Evolutionary conservation across 2,797 vertebrate species (phyloP), one percentile per base, ranked within the genome.

Genomic region (Naso thynnoides): DNA sequence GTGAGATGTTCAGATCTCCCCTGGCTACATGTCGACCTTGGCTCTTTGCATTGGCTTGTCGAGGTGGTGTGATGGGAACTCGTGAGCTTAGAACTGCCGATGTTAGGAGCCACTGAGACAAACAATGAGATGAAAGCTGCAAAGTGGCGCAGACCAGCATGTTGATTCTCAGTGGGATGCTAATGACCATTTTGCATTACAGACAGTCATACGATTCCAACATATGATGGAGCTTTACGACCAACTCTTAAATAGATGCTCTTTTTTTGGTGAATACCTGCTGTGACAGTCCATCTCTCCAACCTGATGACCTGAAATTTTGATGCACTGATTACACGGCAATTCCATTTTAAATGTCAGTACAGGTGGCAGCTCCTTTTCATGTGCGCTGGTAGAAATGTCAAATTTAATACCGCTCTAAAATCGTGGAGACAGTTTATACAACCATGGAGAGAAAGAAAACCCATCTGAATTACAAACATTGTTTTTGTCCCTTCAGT

Each of bases 311-410:
- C 64, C 45, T 62, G 38, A 59, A 69, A 31, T 23, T 19, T 9
- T 13, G 26, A 57, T 58, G 56, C 48, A 18, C 50, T 31, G 15
- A 76, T 77, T 44, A n/a, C n/a, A 54, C 26, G n/a, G 36, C 23
- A 26, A 68, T 61, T 79, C 56, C 7, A 39, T 64, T 78, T 39
- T 59, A 76, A 86, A 81, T 69, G 52, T 65, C 81, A 80, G 8
- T n/a, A 29, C 54, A 29, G 68, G 54, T 55, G 48, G 42, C 18
- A 11, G n/a, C 27, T 36, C 67, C 21, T 57, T 64, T 56, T 49
- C 23, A 62, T 6, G 63, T 48, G 29, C 18, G 44, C 59, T 24
- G 3, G 24, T 33, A 44, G 58, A 72, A 83, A 86, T 79, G 59
- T 80, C 55, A 74, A 8, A 76, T 78, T 67, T 48, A 73, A 74